Percentiles rank a stretch among this genome's conserved stretches.
These are phyloP conservation scores for Drosophila mettleri DNA, from an alignment of 2,888 invertebrate genomes.

Conservation along the genomic window DNA sequence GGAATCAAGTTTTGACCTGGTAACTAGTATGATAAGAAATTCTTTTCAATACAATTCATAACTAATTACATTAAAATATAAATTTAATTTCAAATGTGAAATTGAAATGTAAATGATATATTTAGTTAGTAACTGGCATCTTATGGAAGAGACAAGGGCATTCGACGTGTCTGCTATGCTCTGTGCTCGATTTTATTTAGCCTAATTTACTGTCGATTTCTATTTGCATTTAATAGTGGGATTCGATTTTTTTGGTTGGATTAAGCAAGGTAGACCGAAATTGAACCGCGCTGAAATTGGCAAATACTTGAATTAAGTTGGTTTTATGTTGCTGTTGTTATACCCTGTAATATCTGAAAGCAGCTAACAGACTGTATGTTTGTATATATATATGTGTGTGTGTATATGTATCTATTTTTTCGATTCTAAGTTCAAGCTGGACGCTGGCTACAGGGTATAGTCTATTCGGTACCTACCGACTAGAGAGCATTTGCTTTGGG, in stretches of 20 bases:
- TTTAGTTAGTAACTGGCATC: background rate
- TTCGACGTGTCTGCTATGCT: background rate
- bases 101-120: background rate
- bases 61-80: background rate
- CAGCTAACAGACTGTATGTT: background rate
- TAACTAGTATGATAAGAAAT: background rate
- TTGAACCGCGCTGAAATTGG: slow-evolving; percentile 16
- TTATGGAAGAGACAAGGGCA: slow-evolving; percentile 12
- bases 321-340: slow-evolving; percentile 1
- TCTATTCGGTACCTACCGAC: background rate
- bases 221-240: slow-evolving; percentile 15
- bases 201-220: slow-evolving; percentile 18
- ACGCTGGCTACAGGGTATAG: background rate
- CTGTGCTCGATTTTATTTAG: background rate
- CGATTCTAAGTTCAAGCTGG: background rate
- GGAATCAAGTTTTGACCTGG: background rate
- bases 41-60: background rate
- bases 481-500: background rate
- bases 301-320: slow-evolving; percentile 33
- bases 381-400: background rate
- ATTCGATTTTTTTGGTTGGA: slow-evolving; percentile 8
- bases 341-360: background rate
- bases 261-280: slow-evolving; percentile 28
- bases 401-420: no score
- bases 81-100: background rate